These are phyloP conservation scores for Drosophila kepulauana DNA, from an alignment of 1,140 invertebrate species.

Conservation along the genomic window DNA sequence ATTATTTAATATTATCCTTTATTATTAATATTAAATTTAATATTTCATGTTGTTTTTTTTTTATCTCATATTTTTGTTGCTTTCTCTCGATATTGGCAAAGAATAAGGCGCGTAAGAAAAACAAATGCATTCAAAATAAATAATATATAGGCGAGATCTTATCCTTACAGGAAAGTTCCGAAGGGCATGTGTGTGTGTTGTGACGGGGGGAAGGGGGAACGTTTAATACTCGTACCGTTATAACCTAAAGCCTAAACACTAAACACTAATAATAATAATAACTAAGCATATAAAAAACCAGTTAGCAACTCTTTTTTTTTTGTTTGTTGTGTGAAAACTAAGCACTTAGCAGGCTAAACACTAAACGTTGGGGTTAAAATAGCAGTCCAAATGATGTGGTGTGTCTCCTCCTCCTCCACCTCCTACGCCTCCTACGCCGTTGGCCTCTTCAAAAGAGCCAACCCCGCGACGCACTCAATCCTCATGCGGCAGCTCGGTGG, in stretches of 20 bases:
- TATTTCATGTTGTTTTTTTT: constrained; percentile 6
- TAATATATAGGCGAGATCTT: constrained; percentile 74
- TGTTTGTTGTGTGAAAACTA: constrained; percentile 42
- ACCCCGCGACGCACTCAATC: constrained; percentile 63
- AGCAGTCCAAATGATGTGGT: constrained; percentile 76
- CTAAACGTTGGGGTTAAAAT: constrained; percentile 83
- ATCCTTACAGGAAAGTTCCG: constrained; percentile 81
- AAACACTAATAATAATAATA: constrained; percentile 32
- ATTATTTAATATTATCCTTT: constrained; percentile 19
- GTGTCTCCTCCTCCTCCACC: constrained; percentile 23
- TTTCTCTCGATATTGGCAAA: constrained; percentile 59
- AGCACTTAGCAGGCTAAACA: constrained; percentile 64
- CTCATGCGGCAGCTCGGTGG: constrained; percentile 77
- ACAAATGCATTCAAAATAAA: constrained; percentile 57
- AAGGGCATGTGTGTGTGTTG: constrained; percentile 59
- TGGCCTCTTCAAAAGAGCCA: constrained; percentile 49
- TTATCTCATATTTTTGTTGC: constrained; percentile 30
- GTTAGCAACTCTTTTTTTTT: constrained; percentile 64
- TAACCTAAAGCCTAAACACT: constrained; percentile 50
- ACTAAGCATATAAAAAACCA: constrained; percentile 59
- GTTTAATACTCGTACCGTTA: constrained; percentile 65
- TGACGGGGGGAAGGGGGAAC: constrained; percentile 26
- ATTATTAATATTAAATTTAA: constrained; percentile 18
- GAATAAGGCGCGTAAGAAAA: constrained; percentile 63
- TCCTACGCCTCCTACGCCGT: not conserved